Base-by-base conservation (phyloP, 2,888 invertebrate genomes). In the Eledona agricola region DNA sequence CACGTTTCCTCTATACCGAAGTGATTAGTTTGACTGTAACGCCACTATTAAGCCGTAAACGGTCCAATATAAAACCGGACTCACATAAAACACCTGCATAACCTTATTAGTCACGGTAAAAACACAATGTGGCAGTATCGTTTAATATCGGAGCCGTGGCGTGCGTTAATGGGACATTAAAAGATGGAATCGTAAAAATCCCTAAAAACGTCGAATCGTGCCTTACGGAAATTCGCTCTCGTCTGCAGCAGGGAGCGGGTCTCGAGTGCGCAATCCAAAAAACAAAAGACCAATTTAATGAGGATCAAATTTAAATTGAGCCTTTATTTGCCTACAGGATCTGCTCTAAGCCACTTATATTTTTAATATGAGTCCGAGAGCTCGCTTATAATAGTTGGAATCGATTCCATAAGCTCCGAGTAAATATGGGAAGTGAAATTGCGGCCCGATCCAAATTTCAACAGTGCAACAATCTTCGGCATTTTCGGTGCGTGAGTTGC, bases 231-330 rank as follows among this genome's bases (percentile, higher is more conserved):
- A n/a, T n/a, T n/a, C n/a, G n/a, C n/a, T n/a, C n/a, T n/a, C n/a
- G n/a, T n/a, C n/a, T n/a, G n/a, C n/a, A 64, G 58, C 52, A 59
- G 59, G 59, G 54, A 54, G 59, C 59, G 60, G 62, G 58, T 67
- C 63, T 71, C 66, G 62, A 72, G 72, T 70, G 71, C 62, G 66
- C 68, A 67, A 69, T 72, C 65, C 66, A 72, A 70, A 73, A 53
- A 74, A 73, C 73, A 73, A 74, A 71, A 71, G 73, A 66, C 67
- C 71, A 71, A 70, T 74, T 73, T 72, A 72, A 72, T 72, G 70
- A 72, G 74, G 74, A 74, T 74, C 72, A 71, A 73, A 72, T 73
- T 73, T 73, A 71, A 72, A 72, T 73, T 72, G 72, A 72, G 70
- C 72, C 69, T 70, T 66, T 73, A 74, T 74, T 73, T 73, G 72